phyloP scores from a whole-genome alignment of 2,888 invertebrate species.

The Drosophila leonis region DNA sequence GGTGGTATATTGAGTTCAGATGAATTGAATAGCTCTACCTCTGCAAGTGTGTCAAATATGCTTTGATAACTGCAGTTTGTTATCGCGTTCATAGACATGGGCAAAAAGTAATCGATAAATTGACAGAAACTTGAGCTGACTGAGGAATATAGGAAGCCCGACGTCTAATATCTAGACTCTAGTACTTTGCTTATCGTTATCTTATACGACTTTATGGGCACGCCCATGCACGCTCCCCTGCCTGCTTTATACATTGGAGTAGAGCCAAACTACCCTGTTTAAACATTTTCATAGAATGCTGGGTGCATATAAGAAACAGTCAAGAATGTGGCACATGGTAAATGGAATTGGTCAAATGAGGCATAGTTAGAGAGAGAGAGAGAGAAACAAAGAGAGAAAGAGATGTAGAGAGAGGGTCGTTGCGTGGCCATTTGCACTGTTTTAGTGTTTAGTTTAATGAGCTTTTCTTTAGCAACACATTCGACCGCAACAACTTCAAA shows the following conservation, averaged over 20 bases:
- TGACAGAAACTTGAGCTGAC: too few relatives aligned
- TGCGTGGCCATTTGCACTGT: slow-evolving; percentile 52
- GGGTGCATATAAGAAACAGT: neutral
- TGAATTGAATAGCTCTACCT: too few relatives aligned
- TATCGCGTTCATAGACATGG: neutral
- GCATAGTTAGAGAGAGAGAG: neutral
- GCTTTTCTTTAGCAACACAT: slow-evolving; percentile 57
- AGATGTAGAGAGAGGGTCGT: slow-evolving; percentile 3
- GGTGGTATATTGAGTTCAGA: neutral
- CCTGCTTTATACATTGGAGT: neutral
- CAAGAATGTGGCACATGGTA: slow-evolving; percentile 9
- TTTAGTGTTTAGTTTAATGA: slow-evolving; percentile 74
- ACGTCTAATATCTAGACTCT: too few relatives aligned
- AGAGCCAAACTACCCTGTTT: neutral
- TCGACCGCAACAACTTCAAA: slow-evolving; percentile 25
- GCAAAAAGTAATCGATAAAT: neutral
- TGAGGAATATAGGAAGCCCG: too few relatives aligned
- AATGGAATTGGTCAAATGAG: slow-evolving; percentile 8
- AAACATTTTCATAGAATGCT: neutral
- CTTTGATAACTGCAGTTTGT: neutral
- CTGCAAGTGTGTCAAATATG: too few relatives aligned
- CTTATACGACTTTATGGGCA: too few relatives aligned
- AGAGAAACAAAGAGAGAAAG: neutral
- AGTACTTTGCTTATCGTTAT: too few relatives aligned
- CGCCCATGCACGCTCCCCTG: too few relatives aligned